Percentiles rank a stretch among this genome's conserved stretches.
These are phyloP conservation scores for Ceratina calcarata DNA, from an alignment of 1,140 invertebrate species.

Conservation along the genomic window DNA sequence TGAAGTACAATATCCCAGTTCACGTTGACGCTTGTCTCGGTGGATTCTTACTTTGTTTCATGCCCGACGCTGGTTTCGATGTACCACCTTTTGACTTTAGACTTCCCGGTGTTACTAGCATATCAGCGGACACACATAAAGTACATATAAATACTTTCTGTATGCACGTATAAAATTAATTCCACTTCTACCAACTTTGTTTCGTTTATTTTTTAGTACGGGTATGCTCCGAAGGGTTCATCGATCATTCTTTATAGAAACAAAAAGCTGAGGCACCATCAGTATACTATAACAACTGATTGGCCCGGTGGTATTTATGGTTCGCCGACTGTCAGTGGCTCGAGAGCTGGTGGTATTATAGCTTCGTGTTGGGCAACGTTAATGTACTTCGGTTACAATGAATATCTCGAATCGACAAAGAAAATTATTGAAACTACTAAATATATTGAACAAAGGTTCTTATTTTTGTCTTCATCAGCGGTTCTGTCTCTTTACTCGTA, in stretches of 20 bases:
- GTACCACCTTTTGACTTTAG: constrained; percentile 93
- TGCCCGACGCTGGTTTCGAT: constrained; percentile 90
- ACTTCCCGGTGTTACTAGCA: constrained; percentile 95
- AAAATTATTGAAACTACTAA: constrained; percentile 91
- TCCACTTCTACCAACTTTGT: background rate
- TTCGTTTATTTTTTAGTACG: constrained; percentile 86
- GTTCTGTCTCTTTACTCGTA: background rate
- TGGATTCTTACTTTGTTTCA: constrained; percentile 96
- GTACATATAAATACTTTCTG: constrained; percentile 77
- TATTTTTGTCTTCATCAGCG: constrained; percentile 30
- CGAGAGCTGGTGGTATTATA: constrained; percentile 92
- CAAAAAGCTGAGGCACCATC: constrained; percentile 90
- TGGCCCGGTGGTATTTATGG: constrained; percentile 99
- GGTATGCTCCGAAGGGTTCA: constrained; percentile 98
- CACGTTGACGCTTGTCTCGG: constrained; percentile 99
- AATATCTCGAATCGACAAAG: constrained; percentile 92
- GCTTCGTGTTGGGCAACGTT: constrained; percentile 98
- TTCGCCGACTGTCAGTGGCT: constrained; percentile 95
- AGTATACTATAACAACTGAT: constrained; percentile 96
- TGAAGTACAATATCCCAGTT: constrained; percentile 94
- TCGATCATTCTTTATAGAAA: constrained; percentile 95
- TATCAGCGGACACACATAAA: constrained; percentile 99
- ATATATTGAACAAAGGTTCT: constrained; percentile 88
- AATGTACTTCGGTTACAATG: constrained; percentile 92
- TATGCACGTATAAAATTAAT: background rate